These are phyloP conservation scores for Anarrhichthys ocellatus DNA, from an alignment of 2,113 vertebrate species.

Conservation along the genomic window DNA sequence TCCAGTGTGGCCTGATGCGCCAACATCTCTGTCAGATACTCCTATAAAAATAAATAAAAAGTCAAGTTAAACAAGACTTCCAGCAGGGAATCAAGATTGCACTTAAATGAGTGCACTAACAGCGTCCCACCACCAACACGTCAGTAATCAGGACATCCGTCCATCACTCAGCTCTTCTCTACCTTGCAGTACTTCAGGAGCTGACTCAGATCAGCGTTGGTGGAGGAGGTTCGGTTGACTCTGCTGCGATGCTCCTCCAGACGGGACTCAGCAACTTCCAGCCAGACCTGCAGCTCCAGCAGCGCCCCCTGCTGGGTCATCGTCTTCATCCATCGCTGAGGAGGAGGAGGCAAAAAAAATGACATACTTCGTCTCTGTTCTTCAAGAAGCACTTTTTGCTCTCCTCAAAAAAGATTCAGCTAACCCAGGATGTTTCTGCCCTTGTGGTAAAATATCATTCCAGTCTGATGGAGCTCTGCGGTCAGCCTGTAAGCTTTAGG, in stretches of 20 bases:
- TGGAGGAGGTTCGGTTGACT: constrained; percentile 18
- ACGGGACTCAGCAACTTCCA: constrained; percentile 77
- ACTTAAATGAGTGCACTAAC: background rate
- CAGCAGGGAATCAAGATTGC: background rate
- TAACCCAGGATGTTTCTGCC: background rate
- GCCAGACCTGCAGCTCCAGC: constrained; percentile 85
- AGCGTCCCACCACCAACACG: background rate
- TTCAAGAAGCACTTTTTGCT: background rate
- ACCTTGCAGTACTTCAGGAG: constrained; percentile 89
- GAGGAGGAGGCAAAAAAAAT: background rate
- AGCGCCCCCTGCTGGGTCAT: constrained; percentile 87
- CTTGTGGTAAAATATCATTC: background rate
- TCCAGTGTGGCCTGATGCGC: constrained; percentile 88
- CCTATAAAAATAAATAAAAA: constrained; percentile 71
- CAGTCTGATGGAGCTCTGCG: background rate
- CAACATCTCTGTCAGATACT: constrained; percentile 83
- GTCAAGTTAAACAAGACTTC: too few relatives aligned
- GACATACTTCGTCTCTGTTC: background rate
- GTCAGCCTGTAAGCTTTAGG: background rate
- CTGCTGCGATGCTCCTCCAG: constrained; percentile 49
- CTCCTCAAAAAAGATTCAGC: background rate
- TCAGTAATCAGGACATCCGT: background rate
- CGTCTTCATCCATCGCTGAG: constrained; percentile 88
- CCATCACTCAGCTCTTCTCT: background rate
- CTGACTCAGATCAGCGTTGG: constrained; percentile 67